Evolutionary conservation across 2,797 vertebrate genomes (phyloP), one percentile per base, ranked within the genome.

Genomic region (Petrocephalus sullivani): DNA sequence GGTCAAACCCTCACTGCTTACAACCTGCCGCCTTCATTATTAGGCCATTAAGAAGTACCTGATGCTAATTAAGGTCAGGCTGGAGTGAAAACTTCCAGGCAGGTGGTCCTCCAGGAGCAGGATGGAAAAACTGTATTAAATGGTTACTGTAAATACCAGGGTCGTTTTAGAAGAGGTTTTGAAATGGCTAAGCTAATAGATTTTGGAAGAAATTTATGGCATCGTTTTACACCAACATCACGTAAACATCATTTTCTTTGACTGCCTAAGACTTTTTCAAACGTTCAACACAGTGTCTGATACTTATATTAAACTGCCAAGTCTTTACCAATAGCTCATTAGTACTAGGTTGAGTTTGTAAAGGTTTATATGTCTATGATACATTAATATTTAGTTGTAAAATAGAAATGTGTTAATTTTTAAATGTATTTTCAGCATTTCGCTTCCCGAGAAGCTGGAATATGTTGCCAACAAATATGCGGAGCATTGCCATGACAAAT

Each of bases 401-500:
- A n/a, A n/a, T 49, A 81, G 12, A 67, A 33, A 19, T 33, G 4
- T 46, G 2, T 61, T 19, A 12, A 33, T 78, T 21, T 64, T 23
- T 23, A 33, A 56, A 75, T 41, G 60, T 33, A 33, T 10, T 56
- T 93, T 12, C 94, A 99, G 98, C 93, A 95, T 98, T 91, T 95
- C 97, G 86, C 95, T 99, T 90, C 97, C 98, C 84, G 98, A 99
- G 94, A 99, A 99, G 93, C 88, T 99, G 91, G 98, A 99, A 90
- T 96, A 97, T 90, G 95, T 99, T 89, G 96, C 97, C 93, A 98
- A 97, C 96, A 99, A 98, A 93, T 99, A 98, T 10, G 97, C 96
- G 0, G 98, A 99, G 91, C 97, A 99, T 91, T 96, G 95, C 81
- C 98, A 99, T 87, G 98, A 99, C 89, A 99, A 98, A 94, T 99